A percentile compares a stretch with the other conserved stretches of the same genome.
Evolutionary conservation across 2,888 invertebrate genomes (phyloP).

Genomic region (Tupiocoris notatus): DNA sequence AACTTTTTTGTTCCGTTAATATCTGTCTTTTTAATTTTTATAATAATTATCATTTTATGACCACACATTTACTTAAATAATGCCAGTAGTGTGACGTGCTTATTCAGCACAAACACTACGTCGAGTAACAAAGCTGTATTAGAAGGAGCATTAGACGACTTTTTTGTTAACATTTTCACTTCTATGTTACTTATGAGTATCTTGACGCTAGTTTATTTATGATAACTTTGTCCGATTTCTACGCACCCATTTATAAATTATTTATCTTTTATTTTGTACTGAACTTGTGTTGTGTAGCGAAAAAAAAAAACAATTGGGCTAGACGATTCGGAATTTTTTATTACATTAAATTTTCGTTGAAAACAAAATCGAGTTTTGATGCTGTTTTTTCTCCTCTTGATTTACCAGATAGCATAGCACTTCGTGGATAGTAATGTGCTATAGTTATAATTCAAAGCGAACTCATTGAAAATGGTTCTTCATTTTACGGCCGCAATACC

Average conservation of each 20-base stretch:
- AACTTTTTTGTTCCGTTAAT: background rate
- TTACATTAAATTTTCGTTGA: background rate
- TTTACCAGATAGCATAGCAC: too few relatives aligned
- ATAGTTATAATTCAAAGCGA: too few relatives aligned
- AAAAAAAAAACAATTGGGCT: background rate
- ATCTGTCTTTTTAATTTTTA: background rate
- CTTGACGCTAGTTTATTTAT: background rate
- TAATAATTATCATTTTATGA: constrained; percentile 1
- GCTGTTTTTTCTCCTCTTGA: too few relatives aligned
- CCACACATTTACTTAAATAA: background rate
- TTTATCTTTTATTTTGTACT: too few relatives aligned
- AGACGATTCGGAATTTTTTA: background rate
- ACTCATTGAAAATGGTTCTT: too few relatives aligned
- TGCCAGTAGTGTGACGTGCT: background rate
- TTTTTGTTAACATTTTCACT: too few relatives aligned
- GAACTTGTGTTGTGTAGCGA: background rate
- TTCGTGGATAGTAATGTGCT: too few relatives aligned
- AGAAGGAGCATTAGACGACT: background rate
- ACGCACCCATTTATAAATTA: too few relatives aligned
- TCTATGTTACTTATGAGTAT: too few relatives aligned
- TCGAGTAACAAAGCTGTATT: background rate
- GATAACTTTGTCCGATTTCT: background rate
- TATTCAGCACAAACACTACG: too few relatives aligned
- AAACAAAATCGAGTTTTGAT: background rate
- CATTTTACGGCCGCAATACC: too few relatives aligned